Conservation (phyloP, 2,113 vertebrate genomes). For the Glaucomys volans region DNA sequence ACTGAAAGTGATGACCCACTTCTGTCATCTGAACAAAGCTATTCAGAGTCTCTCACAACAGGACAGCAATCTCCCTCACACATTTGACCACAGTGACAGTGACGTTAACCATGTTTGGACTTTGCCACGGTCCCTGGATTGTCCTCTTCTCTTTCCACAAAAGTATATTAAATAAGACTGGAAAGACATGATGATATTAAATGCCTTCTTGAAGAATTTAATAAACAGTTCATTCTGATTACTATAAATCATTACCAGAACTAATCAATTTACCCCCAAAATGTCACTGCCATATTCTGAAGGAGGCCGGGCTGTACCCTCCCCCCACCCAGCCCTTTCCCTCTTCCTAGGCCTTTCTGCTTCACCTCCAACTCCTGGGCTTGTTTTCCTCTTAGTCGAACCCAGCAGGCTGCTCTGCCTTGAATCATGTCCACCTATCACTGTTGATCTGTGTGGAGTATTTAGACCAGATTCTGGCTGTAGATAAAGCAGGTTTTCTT, state of each 20-base stretch:
- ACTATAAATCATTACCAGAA: not conserved
- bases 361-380: not conserved
- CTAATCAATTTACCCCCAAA: not conserved
- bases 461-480: not conserved
- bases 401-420: not conserved
- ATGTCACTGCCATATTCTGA: not conserved
- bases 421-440: not conserved
- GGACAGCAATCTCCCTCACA: accelerated
- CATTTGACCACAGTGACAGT: too few relatives aligned
- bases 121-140: not conserved
- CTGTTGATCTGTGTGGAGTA: not conserved
- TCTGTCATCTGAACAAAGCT: not conserved
- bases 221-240: not conserved
- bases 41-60: not conserved
- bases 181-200: not conserved
- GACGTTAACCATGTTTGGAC: not conserved
- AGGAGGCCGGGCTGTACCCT: not conserved
- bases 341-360: not conserved
- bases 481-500: not conserved
- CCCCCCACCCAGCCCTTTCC: accelerated
- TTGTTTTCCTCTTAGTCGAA: not conserved
- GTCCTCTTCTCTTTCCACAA: not conserved
- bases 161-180: not conserved
- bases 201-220: not conserved
- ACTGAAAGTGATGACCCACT: not conserved